Base-by-base conservation (phyloP, 2,888 invertebrate species). In the Dichetophora obliterata region DNA sequence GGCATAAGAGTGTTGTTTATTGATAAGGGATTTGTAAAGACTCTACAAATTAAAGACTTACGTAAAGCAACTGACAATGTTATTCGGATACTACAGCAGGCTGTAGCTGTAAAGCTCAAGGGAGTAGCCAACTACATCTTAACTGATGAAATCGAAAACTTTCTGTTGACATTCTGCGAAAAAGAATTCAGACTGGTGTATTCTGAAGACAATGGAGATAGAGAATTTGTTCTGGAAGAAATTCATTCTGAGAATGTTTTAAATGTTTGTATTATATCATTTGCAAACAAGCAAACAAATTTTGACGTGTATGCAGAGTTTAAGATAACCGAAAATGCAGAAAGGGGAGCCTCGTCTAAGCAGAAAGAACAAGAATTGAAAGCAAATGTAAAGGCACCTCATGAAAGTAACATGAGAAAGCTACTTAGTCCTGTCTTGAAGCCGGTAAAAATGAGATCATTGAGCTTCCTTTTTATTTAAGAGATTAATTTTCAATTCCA, bases 71-170 rank as follows among this genome's bases (percentile, higher is more conserved):
- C 34, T n/a, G 63, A 63, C 0, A 54, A 34, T 14, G 31, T 57
- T 19, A 50, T 74, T 9, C 65, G 65, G 2, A 74, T 74, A 43
- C 50, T 74, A 22, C 74, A 74, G 11, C 74, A 52, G 11, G 52
- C 74, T 34, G 74, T 74, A 5, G 74, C 74, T 3, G 19, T 74
- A 16, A 74, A 74, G n/a, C 22, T 74, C 6, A 74, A 74, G 34
- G 74, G n/a, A 11, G 74, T 74, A 14, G 52, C 37, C n/a, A 74
- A 74, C 19, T 74, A 74, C 52, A 24, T 74, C 9, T 16, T 34
- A 3, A 65, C 34, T 9, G 63, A 52, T 2, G 52, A 74, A 59
- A 65, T 74, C 11, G 65, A 74, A 34, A 11, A 52, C 11, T 74
- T 52, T 16, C 11, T 74, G 16, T 31, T 19, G 3, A 50, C 37